Conservation (phyloP, 2,113 vertebrate genomes). For the Notothenia rossii region DNA sequence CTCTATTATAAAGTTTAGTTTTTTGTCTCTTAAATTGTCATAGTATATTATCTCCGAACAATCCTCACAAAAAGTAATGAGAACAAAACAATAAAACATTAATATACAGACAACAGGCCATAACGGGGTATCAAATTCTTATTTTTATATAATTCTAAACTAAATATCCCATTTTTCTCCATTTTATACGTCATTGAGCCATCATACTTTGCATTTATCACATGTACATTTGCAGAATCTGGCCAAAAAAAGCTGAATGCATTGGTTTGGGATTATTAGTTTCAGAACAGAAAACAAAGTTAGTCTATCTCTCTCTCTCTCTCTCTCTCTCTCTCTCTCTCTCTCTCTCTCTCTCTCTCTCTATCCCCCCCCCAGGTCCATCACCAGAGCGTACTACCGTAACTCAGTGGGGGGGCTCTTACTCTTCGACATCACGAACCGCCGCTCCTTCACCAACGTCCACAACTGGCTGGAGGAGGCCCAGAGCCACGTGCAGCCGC, state of each 20-base stretch:
- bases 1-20: no score
- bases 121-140: no score
- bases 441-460: slow-evolving; percentile 96
- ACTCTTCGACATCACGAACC: slow-evolving; percentile 98
- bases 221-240: no score
- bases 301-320: slow-evolving; percentile 14
- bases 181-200: no score
- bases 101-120: no score
- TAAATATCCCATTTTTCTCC: no score
- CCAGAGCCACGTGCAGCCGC: slow-evolving; percentile 94
- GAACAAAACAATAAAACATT: no score
- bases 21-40: no score
- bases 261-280: background rate
- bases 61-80: no score
- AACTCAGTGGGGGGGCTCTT: slow-evolving; percentile 98
- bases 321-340: slow-evolving; percentile 48
- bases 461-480: slow-evolving; percentile 93
- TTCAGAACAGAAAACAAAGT: background rate
- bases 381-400: slow-evolving; percentile 81
- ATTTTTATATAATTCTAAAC: no score
- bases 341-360: slow-evolving; percentile 36
- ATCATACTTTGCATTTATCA: no score
- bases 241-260: background rate
- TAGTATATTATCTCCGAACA: no score
- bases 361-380: slow-evolving; percentile 74